These are phyloP conservation scores for Cataglyphis altisquamis DNA, from an alignment of 2,888 invertebrate species.

Conservation along the genomic window DNA sequence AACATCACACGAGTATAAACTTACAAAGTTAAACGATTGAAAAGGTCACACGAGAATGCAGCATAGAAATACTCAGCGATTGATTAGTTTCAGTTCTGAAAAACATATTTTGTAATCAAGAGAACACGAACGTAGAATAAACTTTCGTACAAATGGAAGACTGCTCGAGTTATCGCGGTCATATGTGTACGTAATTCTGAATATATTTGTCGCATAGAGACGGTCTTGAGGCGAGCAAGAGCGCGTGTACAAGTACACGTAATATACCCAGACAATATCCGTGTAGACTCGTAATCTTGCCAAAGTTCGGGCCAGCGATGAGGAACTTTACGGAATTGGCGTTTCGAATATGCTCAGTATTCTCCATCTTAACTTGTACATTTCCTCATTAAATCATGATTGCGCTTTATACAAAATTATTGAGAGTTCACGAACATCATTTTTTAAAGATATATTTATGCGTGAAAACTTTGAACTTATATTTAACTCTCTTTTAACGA, in stretches of 20 bases:
- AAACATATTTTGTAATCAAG: conserved; percentile 2
- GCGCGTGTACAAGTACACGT: conserved; percentile 21
- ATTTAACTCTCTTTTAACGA: neutral
- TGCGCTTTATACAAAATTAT: conserved; percentile 8
- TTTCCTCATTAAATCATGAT: conserved; percentile 67
- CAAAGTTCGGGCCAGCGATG: conserved; percentile 68
- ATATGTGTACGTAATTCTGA: conserved; percentile 22
- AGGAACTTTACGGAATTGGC: conserved; percentile 67
- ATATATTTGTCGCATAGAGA: conserved; percentile 67
- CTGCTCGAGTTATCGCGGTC: conserved; percentile 52
- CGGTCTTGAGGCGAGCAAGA: conserved; percentile 59
- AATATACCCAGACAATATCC: conserved; percentile 66
- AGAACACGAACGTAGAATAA: conserved; percentile 19
- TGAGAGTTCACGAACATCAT: neutral
- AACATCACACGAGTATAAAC: neutral
- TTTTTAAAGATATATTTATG: neutral
- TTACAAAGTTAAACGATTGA: conserved; percentile 27
- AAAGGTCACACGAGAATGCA: conserved; percentile 13
- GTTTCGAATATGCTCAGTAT: conserved; percentile 61
- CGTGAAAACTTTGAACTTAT: neutral
- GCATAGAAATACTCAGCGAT: conserved; percentile 1
- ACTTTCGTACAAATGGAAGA: conserved; percentile 61
- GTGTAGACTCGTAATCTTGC: conserved; percentile 70
- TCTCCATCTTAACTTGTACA: conserved; percentile 50
- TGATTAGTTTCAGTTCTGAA: conserved; percentile 20